phyloP scores from a whole-genome alignment of 1,140 invertebrate species.

The Bombus superbus region DNA sequence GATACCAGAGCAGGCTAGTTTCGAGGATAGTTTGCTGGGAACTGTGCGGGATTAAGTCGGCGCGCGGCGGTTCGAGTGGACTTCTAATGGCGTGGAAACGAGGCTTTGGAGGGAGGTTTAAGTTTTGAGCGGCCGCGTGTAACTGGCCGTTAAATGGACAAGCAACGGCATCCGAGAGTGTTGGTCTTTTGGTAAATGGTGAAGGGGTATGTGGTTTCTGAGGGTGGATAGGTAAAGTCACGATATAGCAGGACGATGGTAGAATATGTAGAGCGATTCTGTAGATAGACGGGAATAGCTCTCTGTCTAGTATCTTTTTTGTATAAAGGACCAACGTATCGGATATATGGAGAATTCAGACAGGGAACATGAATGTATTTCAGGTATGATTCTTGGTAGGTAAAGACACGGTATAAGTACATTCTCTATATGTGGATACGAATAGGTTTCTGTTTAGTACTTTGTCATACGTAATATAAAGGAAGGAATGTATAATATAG shows the following conservation, averaged over 20 bases:
- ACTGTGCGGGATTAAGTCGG: slow-evolving; percentile 52
- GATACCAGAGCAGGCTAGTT: not conserved
- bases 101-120: slow-evolving; percentile 38
- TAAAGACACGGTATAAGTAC: too few species aligned
- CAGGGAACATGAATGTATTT: too few species aligned
- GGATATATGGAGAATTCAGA: too few species aligned
- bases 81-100: slow-evolving; percentile 47
- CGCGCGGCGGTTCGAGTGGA: slow-evolving; percentile 5
- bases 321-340: too few species aligned
- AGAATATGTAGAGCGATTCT: not conserved
- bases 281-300: too few species aligned
- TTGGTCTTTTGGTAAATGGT: not conserved
- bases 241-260: not conserved
- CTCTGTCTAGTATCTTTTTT: too few species aligned
- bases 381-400: too few species aligned
- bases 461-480: too few species aligned
- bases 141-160: slow-evolving; percentile 56
- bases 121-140: slow-evolving; percentile 54
- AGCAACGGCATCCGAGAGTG: slow-evolving; percentile 19
- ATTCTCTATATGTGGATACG: too few species aligned
- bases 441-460: too few species aligned
- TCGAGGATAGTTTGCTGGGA: slow-evolving; percentile 10
- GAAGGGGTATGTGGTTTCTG: too few species aligned
- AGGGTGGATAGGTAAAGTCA: not conserved
- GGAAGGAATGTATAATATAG: too few species aligned